Evolutionary conservation across 2,797 vertebrate genomes (phyloP).

Genomic region (Rhinoraja longicauda): DNA sequence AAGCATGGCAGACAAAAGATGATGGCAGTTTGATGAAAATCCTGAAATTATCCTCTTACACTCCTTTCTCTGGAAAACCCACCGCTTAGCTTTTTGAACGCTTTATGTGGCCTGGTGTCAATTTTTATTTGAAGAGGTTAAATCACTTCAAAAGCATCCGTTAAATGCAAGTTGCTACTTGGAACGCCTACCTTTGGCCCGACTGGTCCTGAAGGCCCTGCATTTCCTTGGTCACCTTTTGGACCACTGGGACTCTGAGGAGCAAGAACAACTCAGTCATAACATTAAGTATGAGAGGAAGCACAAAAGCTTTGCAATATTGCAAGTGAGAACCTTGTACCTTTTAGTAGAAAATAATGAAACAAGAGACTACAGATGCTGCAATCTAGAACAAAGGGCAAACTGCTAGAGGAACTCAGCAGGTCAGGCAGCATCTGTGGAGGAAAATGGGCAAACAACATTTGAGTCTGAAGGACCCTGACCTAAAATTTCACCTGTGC

Average conservation of each 20-base stretch:
- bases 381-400: too few relatives aligned
- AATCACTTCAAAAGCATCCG: neutral
- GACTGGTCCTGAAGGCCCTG: slow-evolving; percentile 63
- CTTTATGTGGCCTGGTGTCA: neutral
- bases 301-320: neutral
- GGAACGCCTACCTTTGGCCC: slow-evolving; percentile 68
- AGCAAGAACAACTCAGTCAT: slow-evolving; percentile 20
- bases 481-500: too few relatives aligned
- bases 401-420: too few relatives aligned
- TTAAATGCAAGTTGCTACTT: neutral
- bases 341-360: neutral
- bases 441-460: too few relatives aligned
- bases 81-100: neutral
- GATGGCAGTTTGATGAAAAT: neutral
- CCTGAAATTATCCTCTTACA: neutral
- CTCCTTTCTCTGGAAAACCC: neutral
- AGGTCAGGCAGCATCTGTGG: too few relatives aligned
- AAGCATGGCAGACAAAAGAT: neutral
- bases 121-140: neutral
- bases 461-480: too few relatives aligned
- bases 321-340: too few relatives aligned
- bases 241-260: slow-evolving; percentile 76
- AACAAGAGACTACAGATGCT: too few relatives aligned
- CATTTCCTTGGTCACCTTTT: slow-evolving; percentile 72
- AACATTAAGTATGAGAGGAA: neutral